These are phyloP conservation scores for Tympanuchus pallidicinctus DNA, from an alignment of 2,113 vertebrate species.

Conservation along the genomic window DNA sequence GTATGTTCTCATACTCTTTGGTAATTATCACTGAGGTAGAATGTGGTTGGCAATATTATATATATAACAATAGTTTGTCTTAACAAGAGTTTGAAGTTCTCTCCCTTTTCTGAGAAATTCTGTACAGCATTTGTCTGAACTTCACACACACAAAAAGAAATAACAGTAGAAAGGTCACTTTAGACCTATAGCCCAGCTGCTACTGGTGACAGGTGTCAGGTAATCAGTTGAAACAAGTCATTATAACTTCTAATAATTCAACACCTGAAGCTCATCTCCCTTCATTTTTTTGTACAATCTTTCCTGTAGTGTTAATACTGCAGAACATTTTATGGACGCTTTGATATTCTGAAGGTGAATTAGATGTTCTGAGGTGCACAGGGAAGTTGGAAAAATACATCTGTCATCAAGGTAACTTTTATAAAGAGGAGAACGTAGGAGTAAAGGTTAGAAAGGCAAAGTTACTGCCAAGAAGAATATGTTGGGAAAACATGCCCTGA, in stretches of 20 bases:
- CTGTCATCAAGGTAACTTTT: neutral
- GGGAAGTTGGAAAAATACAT: neutral
- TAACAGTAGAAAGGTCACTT: neutral
- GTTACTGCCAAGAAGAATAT: neutral
- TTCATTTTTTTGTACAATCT: neutral
- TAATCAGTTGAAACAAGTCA: neutral
- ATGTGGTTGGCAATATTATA: slow-evolving; percentile 15
- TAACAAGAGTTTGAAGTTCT: neutral
- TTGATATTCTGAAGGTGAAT: neutral
- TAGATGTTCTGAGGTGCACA: neutral
- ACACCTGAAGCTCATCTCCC: neutral
- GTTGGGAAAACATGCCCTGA: neutral
- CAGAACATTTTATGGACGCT: neutral
- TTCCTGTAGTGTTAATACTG: neutral
- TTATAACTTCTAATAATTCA: neutral
- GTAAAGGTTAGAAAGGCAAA: neutral
- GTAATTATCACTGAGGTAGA: slow-evolving; percentile 15
- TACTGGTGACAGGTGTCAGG: neutral
- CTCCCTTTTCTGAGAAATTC: neutral
- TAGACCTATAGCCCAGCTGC: neutral
- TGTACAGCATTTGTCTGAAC: neutral
- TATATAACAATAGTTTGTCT: neutral
- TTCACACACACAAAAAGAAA: neutral
- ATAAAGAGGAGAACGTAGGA: neutral
- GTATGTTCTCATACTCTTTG: slow-evolving; percentile 5